Conservation (phyloP, 2,113 vertebrate genomes). For the Sprattus sprattus region DNA sequence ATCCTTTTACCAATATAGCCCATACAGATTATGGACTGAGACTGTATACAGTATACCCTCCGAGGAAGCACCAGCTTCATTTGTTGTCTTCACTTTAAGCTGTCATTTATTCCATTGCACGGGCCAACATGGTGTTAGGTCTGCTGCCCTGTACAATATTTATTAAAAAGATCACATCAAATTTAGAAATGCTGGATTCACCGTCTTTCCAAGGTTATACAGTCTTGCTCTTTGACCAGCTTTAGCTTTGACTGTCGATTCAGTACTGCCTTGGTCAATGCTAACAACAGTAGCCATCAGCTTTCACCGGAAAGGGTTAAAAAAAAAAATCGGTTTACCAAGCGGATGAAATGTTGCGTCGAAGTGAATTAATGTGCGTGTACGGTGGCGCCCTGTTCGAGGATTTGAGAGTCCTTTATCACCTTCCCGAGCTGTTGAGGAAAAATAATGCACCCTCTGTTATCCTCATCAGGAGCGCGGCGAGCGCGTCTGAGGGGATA, state of each 20-base stretch:
- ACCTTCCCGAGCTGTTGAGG: conserved; percentile 86
- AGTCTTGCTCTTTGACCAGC: not conserved
- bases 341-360: conserved; percentile 59
- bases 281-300: not conserved
- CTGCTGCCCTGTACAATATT: not conserved
- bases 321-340: conserved; percentile 21
- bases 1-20: not conserved
- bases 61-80: not conserved
- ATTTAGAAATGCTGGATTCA: not conserved
- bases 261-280: not conserved
- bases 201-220: not conserved
- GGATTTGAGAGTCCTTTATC: conserved; percentile 86
- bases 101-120: not conserved
- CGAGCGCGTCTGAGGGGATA: conserved; percentile 90
- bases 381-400: conserved; percentile 56
- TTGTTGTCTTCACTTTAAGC: not conserved
- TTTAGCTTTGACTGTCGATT: not conserved
- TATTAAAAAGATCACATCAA: not conserved
- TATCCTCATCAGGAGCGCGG: conserved; percentile 94
- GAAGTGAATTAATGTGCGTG: conserved; percentile 57
- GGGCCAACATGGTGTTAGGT: not conserved
- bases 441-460: conserved; percentile 89
- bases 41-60: not conserved
- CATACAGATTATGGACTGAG: not conserved
- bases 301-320: not conserved